Conservation (phyloP, 2,113 vertebrate genomes). For the Arothron firmamentum region DNA sequence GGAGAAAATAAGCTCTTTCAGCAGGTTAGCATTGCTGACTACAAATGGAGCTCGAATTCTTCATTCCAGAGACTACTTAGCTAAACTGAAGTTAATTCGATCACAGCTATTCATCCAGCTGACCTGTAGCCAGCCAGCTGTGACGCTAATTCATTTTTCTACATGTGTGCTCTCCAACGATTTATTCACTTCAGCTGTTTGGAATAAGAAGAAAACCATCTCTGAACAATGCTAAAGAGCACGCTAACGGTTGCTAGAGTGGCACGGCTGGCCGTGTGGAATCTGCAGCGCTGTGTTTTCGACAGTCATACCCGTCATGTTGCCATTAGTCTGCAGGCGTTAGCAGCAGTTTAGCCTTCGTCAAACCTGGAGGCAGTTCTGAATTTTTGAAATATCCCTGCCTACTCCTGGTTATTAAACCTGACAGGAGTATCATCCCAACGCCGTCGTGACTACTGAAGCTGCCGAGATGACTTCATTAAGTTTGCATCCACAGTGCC, state of each 20-base stretch:
- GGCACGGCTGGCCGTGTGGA: no score
- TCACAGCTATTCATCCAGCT: neutral
- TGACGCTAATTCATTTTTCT: neutral
- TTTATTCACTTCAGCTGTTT: neutral
- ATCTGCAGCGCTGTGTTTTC: no score
- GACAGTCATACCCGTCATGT: neutral
- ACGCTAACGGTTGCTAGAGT: neutral
- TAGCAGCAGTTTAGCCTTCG: neutral
- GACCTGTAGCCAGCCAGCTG: neutral
- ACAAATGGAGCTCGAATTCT: neutral
- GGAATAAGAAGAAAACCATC: neutral
- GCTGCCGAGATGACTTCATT: slow-evolving; percentile 55
- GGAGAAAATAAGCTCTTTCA: neutral
- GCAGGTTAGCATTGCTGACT: neutral
- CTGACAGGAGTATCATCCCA: slow-evolving; percentile 31
- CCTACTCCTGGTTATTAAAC: slow-evolving; percentile 3
- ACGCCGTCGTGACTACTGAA: slow-evolving; percentile 28
- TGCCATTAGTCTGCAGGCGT: neutral
- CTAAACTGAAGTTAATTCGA: neutral
- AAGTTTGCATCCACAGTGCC: slow-evolving; percentile 45
- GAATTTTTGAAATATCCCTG: neutral
- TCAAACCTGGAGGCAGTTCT: neutral
- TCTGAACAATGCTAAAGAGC: neutral
- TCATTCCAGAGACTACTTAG: neutral
- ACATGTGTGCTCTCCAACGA: neutral